Evolutionary conservation across 2,888 invertebrate genomes (phyloP).

Genomic region (Loripinus fragilis): DNA sequence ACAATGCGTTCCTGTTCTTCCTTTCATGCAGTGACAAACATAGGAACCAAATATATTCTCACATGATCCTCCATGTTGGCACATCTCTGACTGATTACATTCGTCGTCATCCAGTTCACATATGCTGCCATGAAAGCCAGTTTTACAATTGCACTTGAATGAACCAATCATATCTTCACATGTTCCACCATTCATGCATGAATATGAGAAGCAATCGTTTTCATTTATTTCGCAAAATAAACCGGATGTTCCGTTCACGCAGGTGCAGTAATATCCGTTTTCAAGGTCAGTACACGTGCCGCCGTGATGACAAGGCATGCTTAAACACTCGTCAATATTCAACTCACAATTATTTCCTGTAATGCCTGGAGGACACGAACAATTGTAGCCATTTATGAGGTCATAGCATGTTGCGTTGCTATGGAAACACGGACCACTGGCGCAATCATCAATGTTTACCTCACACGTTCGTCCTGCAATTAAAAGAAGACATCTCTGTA

Average conservation of each 20-base stretch:
- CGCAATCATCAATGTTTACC: slow-evolving; percentile 33
- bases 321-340: slow-evolving; percentile 40
- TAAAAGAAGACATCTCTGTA: too few relatives aligned
- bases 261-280: slow-evolving; percentile 33
- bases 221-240: slow-evolving; percentile 45
- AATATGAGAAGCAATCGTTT: slow-evolving; percentile 47
- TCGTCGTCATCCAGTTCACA: slow-evolving; percentile 51
- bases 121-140: slow-evolving; percentile 33
- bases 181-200: slow-evolving; percentile 31
- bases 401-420: slow-evolving; percentile 40
- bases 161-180: slow-evolving; percentile 41
- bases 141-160: slow-evolving; percentile 37
- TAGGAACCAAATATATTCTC: slow-evolving; percentile 40
- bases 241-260: slow-evolving; percentile 31
- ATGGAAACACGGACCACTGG: slow-evolving; percentile 14
- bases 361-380: slow-evolving; percentile 40
- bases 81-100: slow-evolving; percentile 29
- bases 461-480: slow-evolving; percentile 31
- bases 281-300: slow-evolving; percentile 33
- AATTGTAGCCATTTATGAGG: slow-evolving; percentile 34
- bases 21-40: slow-evolving; percentile 26
- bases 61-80: slow-evolving; percentile 41
- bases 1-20: slow-evolving; percentile 46
- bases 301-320: slow-evolving; percentile 32
- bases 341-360: slow-evolving; percentile 37